Base-by-base conservation (phyloP, 2,888 invertebrate genomes). In the Pseudococcus longispinus region DNA sequence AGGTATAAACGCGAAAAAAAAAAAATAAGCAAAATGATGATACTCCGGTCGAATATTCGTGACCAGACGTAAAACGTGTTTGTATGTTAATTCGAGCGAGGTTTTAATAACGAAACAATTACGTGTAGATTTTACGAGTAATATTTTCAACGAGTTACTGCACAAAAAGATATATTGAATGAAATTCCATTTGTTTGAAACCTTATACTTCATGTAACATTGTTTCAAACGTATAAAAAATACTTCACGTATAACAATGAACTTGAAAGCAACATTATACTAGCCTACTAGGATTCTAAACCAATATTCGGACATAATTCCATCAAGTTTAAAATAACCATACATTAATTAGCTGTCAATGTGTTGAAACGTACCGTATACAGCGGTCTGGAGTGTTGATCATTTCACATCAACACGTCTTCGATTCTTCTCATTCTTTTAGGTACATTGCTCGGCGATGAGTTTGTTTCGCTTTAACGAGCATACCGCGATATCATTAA, bases 371-470 rank as follows among this genome's bases (percentile, higher is more conserved):
- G 55, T 55, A 46, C 9, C 23, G 9, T 65, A 37, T 37, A n/a
- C n/a, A n/a, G 37, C 65, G 26, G 65, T 37, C 37, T 3, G 65
- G 13, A 11, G 65, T 26, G 65, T 65, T 65, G 65, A 65, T 65
- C 13, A 65, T 23, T 26, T 65, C 65, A 65, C 65, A 65, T 65
- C 65, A 65, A 65, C 65, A 65, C 65, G 55, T 55, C 55, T 55
- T 65, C 65, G 65, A 65, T 15, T 23, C 26, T 26, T 65, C 65
- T 26, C n/a, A 13, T n/a, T 55, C 55, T n/a, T 37, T n/a, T n/a
- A n/a, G n/a, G n/a, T n/a, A n/a, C 37, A 37, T 55, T 6, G 8
- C 18, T n/a, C n/a, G 55, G n/a, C 37, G 37, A 37, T 37, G 37
- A 6, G 55, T 55, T 55, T 55, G n/a, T 55, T 55, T 55, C 55